Base-by-base conservation (phyloP, 2,797 vertebrate species). In the Aselliscus stoliczkanus region DNA sequence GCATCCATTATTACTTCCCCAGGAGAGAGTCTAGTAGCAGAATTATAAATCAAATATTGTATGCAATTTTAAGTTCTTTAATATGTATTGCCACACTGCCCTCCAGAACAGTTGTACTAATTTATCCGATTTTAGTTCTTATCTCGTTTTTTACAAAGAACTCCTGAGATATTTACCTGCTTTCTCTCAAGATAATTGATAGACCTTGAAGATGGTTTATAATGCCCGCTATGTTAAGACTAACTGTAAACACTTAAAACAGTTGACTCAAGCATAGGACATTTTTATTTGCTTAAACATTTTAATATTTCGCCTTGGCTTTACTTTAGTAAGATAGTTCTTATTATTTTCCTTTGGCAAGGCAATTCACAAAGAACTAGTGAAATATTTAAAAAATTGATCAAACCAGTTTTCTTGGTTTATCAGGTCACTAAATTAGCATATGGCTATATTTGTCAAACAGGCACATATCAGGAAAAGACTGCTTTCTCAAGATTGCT, bases 271-370 rank as follows among this genome's bases (percentile, higher is more conserved):
- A 93, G 67, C 56, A 77, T 94, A 96, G 97, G 94, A 90, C 70
- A 95, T 79, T 96, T 97, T 86, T 93, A 96, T 82, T 73, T 95
- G 81, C 77, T 95, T 81, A 96, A 96, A 84, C 37, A 79, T 58
- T 73, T 86, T 5, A 92, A 82, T 67, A 44, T 75, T 58, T 84
- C 47, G 72, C 27, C 60, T 83, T 85, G 69, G 60, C 94, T 58
- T 90, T 80, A 86, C 88, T 84, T 67, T 97, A 97, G 93, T 17
- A 82, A 83, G 75, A 87, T 18, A 64, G 64, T 72, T 80, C 90
- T 60, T 94, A 12, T 17, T 96, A 86, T 97, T 93, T 97, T 39
- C n/a, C 0, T 0, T 56, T 95, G 39, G 13, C 67, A 47, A 62
- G 75, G 85, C 54, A 64, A 23, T 50, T 58, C 29, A 58, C 82